A percentile compares a stretch with the other conserved stretches of the same genome.
phyloP scores from a whole-genome alignment of 1,140 invertebrate species.

The silkworm (Bombyx mori) region DNA sequence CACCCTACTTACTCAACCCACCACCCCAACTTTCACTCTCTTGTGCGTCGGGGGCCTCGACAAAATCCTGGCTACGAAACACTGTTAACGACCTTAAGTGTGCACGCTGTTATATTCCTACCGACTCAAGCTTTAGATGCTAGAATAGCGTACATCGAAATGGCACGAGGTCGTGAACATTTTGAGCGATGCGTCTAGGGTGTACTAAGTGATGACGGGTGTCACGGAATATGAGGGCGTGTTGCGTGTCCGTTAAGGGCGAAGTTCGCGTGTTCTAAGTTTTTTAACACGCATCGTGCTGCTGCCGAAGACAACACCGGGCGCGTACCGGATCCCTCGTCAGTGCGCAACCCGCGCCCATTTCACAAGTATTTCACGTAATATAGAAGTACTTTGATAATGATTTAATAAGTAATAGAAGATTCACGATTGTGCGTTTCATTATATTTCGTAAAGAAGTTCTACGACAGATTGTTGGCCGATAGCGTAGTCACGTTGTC shows the following conservation, averaged over 20 bases:
- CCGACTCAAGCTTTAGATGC: conserved; percentile 21
- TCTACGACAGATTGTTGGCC: no score
- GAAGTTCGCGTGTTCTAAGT: conserved; percentile 25
- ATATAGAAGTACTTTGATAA: no score
- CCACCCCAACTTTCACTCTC: conserved; percentile 58
- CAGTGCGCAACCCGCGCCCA: conserved; percentile 42
- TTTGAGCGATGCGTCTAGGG: conserved; percentile 53
- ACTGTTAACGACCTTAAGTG: conserved; percentile 27
- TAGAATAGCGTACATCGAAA: conserved; percentile 31
- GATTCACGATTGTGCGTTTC: no score
- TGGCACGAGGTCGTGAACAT: conserved; percentile 53
- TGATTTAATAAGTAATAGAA: no score
- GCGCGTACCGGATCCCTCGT: conserved; percentile 56
- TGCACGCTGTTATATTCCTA: conserved; percentile 27
- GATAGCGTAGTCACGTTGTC: no score
- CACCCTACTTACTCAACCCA: conserved; percentile 43
- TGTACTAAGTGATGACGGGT: conserved; percentile 42
- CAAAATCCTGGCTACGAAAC: conserved; percentile 35
- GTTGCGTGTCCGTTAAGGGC: conserved; percentile 21
- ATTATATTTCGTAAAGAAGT: no score
- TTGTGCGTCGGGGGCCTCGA: conserved; percentile 62
- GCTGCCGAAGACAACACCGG: conserved; percentile 63
- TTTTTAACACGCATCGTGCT: conserved; percentile 40
- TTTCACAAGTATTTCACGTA: conserved; percentile 12
- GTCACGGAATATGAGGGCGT: conserved; percentile 34